Conservation (phyloP, 2,797 vertebrate species). For the Dromococcyx pavoninus region DNA sequence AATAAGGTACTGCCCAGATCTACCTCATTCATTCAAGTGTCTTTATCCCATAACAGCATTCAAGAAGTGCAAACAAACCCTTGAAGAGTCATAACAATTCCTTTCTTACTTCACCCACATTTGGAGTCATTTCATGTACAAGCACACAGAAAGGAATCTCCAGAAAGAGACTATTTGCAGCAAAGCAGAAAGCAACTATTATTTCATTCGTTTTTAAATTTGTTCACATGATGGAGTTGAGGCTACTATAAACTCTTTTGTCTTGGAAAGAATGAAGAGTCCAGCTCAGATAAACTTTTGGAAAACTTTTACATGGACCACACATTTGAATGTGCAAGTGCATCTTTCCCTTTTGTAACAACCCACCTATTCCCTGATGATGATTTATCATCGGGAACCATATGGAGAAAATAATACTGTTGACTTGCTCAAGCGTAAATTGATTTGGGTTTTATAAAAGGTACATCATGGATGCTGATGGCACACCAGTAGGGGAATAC, state of each 20-base stretch:
- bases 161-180: neutral
- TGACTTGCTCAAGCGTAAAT: neutral
- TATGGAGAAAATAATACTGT: neutral
- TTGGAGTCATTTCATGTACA: neutral
- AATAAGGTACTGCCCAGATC: neutral
- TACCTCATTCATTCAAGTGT: constrained; percentile 29
- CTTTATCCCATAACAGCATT: neutral
- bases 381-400: neutral
- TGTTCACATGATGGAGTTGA: neutral
- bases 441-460: neutral
- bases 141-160: neutral
- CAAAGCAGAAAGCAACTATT: neutral
- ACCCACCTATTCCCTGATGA: neutral
- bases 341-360: neutral
- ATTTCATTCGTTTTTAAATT: neutral
- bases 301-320: neutral
- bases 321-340: neutral
- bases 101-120: neutral
- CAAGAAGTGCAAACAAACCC: constrained; percentile 1
- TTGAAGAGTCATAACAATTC: neutral
- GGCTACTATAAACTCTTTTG: neutral
- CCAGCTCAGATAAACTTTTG: neutral
- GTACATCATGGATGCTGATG: neutral
- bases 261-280: neutral
- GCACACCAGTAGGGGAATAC: neutral